Evolutionary conservation across 2,888 invertebrate species (phyloP).

Genomic region (Microchrysa polita): DNA sequence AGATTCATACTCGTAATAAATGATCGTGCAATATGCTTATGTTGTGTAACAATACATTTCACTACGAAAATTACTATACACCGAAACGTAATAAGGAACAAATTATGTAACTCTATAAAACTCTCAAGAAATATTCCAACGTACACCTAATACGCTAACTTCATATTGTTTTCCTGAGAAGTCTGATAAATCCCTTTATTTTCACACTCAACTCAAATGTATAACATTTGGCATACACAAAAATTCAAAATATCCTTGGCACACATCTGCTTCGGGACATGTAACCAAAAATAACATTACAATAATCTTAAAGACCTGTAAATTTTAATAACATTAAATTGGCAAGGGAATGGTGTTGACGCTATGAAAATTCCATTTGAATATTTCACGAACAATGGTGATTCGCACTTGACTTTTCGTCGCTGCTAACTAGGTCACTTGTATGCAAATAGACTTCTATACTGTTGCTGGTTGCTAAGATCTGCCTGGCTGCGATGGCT

Average conservation of each 20-base stretch:
- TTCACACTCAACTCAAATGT: too few species aligned
- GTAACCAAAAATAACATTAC: not conserved
- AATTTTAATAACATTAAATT: conserved; percentile 39
- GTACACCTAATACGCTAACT: too few species aligned
- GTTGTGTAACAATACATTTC: too few species aligned
- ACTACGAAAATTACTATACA: too few species aligned
- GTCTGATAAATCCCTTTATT: too few species aligned
- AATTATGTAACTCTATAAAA: too few species aligned
- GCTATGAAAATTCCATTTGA: conserved; percentile 29
- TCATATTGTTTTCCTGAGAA: too few species aligned
- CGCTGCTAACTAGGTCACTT: conserved; percentile 39
- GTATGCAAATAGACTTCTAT: conserved; percentile 25
- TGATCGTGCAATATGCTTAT: too few species aligned
- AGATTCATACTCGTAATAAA: too few species aligned
- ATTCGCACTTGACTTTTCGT: conserved; percentile 37
- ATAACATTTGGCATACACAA: not conserved
- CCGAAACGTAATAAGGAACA: too few species aligned
- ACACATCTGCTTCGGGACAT: conserved; percentile 2
- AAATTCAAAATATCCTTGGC: not conserved
- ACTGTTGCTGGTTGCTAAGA: not conserved
- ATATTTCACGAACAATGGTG: conserved; percentile 27
- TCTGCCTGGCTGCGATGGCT: not conserved
- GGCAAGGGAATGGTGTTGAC: conserved; percentile 13
- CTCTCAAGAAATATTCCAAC: too few species aligned
- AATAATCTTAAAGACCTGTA: conserved; percentile 38